Evolutionary conservation across 2,113 vertebrate genomes (phyloP), one percentile per base, ranked within the genome.

Genomic region (Oryzias celebensis): DNA sequence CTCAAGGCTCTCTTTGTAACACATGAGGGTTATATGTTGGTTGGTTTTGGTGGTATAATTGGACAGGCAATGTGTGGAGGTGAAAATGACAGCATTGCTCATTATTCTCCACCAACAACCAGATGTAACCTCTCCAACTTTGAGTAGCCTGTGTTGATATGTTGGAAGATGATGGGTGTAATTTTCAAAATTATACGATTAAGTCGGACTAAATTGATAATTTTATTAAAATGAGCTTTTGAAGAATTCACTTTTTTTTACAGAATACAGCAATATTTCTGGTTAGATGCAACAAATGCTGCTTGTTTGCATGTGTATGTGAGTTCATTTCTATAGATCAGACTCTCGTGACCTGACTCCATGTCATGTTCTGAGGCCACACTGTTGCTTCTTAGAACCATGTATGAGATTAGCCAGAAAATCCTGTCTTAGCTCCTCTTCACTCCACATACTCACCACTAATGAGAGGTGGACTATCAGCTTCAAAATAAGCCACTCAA

Each of bases 391-490:
- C 69, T 73, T 81, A 63, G 62, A 67, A 68, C 71, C 81, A 86
- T 88, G 85, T 80, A 90, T 91, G 81, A 88, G 75, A 78, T 72
- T 78, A 77, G 67, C 81, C 73, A 84, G 89, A 76, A 88, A 87
- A 90, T 62, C 23, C 68, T 43, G 63, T 64, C 60, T 71, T 55
- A 68, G 73, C 55, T 71, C 58, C 70, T 62, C 71, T 80, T 74
- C 76, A 58, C 68, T 52, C 44, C 65, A 71, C 61, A 69, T 68
- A 58, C 75, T 68, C 62, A 71, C 68, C 81, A 70, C 78, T 90
- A 90, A 90, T 85, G 83, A 90, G 85, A 78, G 77, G 81, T 81
- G 72, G 71, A 71, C 83, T 68, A 82, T 80, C 77, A 75, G 75
- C 70, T 70, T 58, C 75, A 81, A 79, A 87, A 73, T 78, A 87